These are phyloP conservation scores for Neodiprion fabricii DNA, from an alignment of 1,140 invertebrate species.

Conservation along the genomic window DNA sequence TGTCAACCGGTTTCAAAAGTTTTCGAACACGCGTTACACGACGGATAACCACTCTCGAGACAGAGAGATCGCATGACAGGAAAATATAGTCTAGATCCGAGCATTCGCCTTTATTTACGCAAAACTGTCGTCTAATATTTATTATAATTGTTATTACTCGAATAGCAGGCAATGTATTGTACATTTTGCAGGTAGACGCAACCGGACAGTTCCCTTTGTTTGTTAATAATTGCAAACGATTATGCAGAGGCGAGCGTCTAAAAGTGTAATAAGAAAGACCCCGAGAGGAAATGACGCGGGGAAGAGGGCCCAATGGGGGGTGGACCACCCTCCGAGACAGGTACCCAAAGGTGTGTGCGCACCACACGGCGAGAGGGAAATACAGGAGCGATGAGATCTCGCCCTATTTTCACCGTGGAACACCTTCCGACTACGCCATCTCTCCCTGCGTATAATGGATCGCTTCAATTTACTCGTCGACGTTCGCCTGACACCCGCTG, in stretches of 20 bases:
- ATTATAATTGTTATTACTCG: too few species aligned
- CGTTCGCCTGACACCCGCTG: conserved; percentile 13
- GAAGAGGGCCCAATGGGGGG: not conserved
- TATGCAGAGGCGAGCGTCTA: not conserved
- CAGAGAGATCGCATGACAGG: too few species aligned
- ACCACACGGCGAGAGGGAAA: not conserved
- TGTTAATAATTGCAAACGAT: conserved; percentile 1
- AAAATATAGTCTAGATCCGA: too few species aligned
- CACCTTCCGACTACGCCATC: conserved; percentile 28
- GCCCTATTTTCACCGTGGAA: conserved; percentile 2
- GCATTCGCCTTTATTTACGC: too few species aligned
- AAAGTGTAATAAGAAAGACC: too few species aligned
- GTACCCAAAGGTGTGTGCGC: not conserved
- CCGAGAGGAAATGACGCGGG: not conserved
- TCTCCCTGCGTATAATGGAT: conserved; percentile 41
- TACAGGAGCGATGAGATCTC: conserved; percentile 1
- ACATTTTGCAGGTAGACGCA: too few species aligned
- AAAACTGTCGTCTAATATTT: too few species aligned
- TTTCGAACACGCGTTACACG: too few species aligned
- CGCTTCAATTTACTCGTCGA: conserved; percentile 46
- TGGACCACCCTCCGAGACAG: not conserved
- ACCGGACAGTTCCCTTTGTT: not conserved
- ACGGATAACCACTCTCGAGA: too few species aligned
- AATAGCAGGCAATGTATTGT: too few species aligned
- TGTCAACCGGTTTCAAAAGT: too few species aligned